Evolutionary conservation across 2,113 vertebrate genomes (phyloP).

Genomic region (Hydropotes inermis): DNA sequence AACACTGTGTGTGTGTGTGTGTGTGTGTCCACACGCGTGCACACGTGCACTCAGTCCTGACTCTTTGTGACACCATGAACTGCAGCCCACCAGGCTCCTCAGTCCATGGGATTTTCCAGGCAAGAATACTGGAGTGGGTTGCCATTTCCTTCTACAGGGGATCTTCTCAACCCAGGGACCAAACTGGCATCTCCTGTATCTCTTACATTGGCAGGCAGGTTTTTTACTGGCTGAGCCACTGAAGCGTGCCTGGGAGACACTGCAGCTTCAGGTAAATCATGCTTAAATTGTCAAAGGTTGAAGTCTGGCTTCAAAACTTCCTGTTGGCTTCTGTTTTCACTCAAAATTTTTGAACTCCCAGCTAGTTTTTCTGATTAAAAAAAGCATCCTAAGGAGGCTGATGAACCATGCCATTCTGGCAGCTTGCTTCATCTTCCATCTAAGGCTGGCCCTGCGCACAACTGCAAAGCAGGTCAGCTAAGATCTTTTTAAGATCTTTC

Average conservation of each 20-base stretch:
- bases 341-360: not conserved
- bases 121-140: not conserved
- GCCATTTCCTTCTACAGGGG: not conserved
- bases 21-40: fast-evolving
- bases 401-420: not conserved
- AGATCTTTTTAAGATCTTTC: not conserved
- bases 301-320: not conserved
- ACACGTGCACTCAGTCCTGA: not conserved
- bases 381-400: not conserved
- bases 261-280: not conserved
- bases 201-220: not conserved
- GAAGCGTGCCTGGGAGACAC: not conserved
- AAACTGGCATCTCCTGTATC: not conserved
- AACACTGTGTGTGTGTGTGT: not conserved
- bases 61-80: not conserved
- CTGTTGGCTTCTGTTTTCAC: not conserved
- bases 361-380: not conserved
- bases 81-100: not conserved
- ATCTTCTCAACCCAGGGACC: not conserved
- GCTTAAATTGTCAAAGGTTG: not conserved
- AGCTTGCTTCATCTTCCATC: no score
- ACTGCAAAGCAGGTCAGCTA: not conserved
- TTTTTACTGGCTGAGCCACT: not conserved
- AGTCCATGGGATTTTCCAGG: not conserved
- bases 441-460: not conserved